Conservation (phyloP, 2,113 vertebrate genomes). For the Acrocephalus arundinaceus region DNA sequence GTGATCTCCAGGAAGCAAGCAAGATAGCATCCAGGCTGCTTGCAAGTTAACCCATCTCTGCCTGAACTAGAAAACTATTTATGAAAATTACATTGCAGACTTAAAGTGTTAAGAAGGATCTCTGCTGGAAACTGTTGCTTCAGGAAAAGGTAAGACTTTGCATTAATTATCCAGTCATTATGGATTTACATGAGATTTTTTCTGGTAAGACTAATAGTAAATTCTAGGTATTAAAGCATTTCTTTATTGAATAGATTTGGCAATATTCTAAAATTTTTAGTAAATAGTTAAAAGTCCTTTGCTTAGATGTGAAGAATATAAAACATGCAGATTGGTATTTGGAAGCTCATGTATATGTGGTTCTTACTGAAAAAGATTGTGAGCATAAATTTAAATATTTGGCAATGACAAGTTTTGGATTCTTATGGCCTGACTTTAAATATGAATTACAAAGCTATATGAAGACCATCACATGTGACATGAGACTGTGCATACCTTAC, state of each 20-base stretch:
- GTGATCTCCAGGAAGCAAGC: constrained; percentile 59
- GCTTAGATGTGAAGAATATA: not conserved
- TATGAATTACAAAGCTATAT: not conserved
- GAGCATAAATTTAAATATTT: not conserved
- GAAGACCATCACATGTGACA: not conserved
- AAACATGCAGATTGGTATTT: not conserved
- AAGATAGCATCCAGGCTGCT: constrained; percentile 26
- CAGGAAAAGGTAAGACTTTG: constrained; percentile 41
- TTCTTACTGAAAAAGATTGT: not conserved
- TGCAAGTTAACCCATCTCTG: constrained; percentile 30
- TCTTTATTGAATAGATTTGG: not conserved
- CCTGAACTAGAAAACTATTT: constrained; percentile 2
- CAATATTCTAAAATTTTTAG: not conserved
- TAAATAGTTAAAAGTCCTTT: not conserved
- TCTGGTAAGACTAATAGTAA: not conserved
- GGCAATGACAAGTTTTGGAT: not conserved
- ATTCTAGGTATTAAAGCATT: not conserved
- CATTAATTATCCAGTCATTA: not conserved
- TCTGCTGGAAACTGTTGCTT: not conserved
- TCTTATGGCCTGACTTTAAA: not conserved
- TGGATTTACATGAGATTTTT: not conserved
- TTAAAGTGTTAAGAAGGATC: not conserved
- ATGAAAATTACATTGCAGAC: not conserved
- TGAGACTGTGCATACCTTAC: not conserved
- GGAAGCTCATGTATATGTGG: not conserved